Evolutionary conservation across 2,888 invertebrate species (phyloP).

Genomic region (Drosophila merina): DNA sequence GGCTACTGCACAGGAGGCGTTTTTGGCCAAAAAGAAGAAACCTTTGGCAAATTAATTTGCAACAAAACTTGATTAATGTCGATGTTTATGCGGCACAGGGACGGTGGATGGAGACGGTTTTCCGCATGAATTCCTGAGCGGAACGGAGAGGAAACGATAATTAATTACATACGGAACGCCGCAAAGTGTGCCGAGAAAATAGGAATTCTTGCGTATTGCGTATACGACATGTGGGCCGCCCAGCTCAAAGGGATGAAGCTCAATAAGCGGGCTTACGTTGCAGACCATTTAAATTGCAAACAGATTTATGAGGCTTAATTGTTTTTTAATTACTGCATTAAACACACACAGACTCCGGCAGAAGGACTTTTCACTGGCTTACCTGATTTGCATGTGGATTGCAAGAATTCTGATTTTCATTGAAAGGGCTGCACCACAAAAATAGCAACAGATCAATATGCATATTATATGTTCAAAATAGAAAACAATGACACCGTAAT

Average conservation of each 20-base stretch:
- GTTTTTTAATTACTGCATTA: conserved; percentile 43
- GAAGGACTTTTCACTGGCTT: neutral
- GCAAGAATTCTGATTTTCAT: conserved; percentile 11
- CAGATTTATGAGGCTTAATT: conserved; percentile 45
- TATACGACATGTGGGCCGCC: conserved; percentile 29
- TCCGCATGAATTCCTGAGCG: conserved; percentile 27
- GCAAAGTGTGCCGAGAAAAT: conserved; percentile 28
- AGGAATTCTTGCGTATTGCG: conserved; percentile 20
- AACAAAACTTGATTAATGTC: conserved; percentile 53
- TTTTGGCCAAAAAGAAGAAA: conserved; percentile 23
- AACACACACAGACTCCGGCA: neutral
- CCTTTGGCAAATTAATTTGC: conserved; percentile 54
- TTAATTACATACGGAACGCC: conserved; percentile 43
- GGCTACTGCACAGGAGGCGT: conserved; percentile 2
- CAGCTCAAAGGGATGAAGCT: conserved; percentile 23
- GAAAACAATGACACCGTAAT: neutral
- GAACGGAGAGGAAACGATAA: conserved; percentile 41
- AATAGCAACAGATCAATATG: conserved; percentile 21
- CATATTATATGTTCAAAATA: neutral
- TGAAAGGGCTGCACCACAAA: neutral
- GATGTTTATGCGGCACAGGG: conserved; percentile 41
- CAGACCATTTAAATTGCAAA: conserved; percentile 35
- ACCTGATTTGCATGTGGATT: conserved; percentile 9
- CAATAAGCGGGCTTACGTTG: conserved; percentile 5
- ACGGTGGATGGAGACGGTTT: conserved; percentile 12